Evolutionary conservation across 2,888 invertebrate species (phyloP).

Genomic region (Ormyrus labotus): DNA sequence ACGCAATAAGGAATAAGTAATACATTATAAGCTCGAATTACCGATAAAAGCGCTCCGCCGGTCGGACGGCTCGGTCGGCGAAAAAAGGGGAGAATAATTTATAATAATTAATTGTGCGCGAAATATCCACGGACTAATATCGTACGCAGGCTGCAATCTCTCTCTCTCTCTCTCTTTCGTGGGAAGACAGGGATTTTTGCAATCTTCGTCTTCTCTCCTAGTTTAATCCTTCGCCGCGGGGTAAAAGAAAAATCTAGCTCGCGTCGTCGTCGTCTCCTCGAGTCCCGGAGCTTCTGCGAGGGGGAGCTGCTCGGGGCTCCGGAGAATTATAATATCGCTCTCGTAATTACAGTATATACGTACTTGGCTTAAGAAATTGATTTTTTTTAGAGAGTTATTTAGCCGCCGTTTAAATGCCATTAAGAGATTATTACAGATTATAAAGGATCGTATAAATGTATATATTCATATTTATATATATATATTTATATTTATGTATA

Average conservation of each 20-base stretch:
- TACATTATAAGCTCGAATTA: slow-evolving; percentile 29
- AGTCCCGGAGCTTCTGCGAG: slow-evolving; percentile 6
- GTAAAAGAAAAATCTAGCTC: slow-evolving; percentile 40
- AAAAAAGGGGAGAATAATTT: slow-evolving; percentile 52
- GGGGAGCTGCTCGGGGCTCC: slow-evolving; percentile 16
- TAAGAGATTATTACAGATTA: slow-evolving; percentile 68
- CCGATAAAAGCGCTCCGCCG: slow-evolving; percentile 59
- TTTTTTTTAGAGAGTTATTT: slow-evolving; percentile 62
- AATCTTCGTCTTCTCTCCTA: slow-evolving; percentile 62
- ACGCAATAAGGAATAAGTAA: background rate
- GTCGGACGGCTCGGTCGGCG: slow-evolving; percentile 62
- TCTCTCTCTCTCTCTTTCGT: slow-evolving; percentile 14
- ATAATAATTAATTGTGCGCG: slow-evolving; percentile 58
- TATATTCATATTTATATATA: slow-evolving; percentile 60
- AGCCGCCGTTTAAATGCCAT: slow-evolving; percentile 65
- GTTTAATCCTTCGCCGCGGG: slow-evolving; percentile 39
- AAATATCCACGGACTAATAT: slow-evolving; percentile 56
- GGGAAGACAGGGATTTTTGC: slow-evolving; percentile 64
- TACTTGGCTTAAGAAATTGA: slow-evolving; percentile 33
- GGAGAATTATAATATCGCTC: slow-evolving; percentile 35
- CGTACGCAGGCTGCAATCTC: slow-evolving; percentile 60
- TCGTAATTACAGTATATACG: slow-evolving; percentile 30
- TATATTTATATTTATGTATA: slow-evolving; percentile 63
- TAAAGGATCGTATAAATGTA: slow-evolving; percentile 70
- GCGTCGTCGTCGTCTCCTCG: background rate